phyloP scores from a whole-genome alignment of 2,113 vertebrate genomes.

The Anhinga anhinga region DNA sequence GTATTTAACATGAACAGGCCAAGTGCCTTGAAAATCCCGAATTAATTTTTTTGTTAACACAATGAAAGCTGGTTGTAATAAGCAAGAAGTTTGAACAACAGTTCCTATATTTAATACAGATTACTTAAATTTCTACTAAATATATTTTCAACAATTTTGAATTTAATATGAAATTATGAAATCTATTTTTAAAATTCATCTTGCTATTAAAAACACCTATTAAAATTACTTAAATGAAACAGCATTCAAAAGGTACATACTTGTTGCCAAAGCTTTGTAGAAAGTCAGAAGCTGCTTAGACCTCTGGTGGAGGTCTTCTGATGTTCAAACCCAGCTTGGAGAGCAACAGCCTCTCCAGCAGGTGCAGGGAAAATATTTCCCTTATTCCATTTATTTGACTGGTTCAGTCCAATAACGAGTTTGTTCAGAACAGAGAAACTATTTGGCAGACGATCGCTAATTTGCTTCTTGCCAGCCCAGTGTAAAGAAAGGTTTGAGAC shows the following conservation, averaged over 20 bases:
- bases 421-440: not conserved
- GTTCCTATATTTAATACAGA: not conserved
- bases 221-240: not conserved
- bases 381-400: slow-evolving; percentile 13
- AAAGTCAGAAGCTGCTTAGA: slow-evolving; percentile 11
- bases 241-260: not conserved
- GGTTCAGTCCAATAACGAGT: not conserved
- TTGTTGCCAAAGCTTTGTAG: not conserved
- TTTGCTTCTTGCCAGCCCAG: not conserved
- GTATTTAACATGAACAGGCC: not conserved
- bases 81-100: not conserved
- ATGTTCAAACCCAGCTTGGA: not conserved
- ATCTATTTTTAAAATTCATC: not conserved
- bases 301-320: slow-evolving; percentile 10
- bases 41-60: not conserved
- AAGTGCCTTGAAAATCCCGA: not conserved
- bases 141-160: not conserved
- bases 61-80: not conserved
- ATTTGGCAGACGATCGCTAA: not conserved
- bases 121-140: not conserved
- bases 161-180: not conserved
- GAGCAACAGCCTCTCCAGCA: slow-evolving; percentile 37
- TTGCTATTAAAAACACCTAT: not conserved
- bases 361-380: slow-evolving; percentile 36
- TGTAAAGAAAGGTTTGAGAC: not conserved